Evolutionary conservation across 2,797 vertebrate species (phyloP), one percentile per base, ranked within the genome.

Genomic region (Siniperca undulata): DNA sequence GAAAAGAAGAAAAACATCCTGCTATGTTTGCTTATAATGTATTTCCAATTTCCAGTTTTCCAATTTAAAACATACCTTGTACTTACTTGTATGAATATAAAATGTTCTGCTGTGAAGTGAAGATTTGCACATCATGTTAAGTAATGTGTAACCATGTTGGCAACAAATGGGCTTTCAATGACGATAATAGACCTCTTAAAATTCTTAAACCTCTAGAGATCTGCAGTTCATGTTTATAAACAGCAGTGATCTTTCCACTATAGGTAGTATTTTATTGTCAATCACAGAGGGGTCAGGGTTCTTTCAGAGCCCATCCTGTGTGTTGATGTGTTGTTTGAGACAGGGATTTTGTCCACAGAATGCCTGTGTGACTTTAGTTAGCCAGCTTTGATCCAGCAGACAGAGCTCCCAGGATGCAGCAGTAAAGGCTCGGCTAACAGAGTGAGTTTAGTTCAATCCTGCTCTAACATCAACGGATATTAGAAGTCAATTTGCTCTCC

Each of bases 281-380:
- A 16, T 65, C 48, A 42, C 20, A 64, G 17, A 10, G 36, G 9
- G 34, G 22, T 74, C 46, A 66, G 24, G 24, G 24, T 46, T 58
- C 22, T 44, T 17, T 53, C 3, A 30, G 2, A 61, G 59, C 17
- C 36, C 48, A 22, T 30, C 60, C 30, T 68, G 53, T 42, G 70
- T 68, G 61, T 36, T 62, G 30, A 42, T 72, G 69, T 40, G 7
- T 14, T 78, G 58, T 66, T 58, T 59, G 34, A 73, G 62, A 40
- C 48, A 44, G 34, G n/a, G 44, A 30, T 52, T 66, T 34, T 22
- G 22, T 60, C 13, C 20, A 60, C 36, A 68, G 7, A 50, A 13
- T 73, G 55, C 55, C 48, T 44, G 50, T 53, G 34, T 74, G 71
- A 62, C 30, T 36, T 48, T 14, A 17, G 16, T n/a, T 27, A 5